These are phyloP conservation scores for Ptychoptera albimana DNA, from an alignment of 2,888 invertebrate species.

Conservation along the genomic window DNA sequence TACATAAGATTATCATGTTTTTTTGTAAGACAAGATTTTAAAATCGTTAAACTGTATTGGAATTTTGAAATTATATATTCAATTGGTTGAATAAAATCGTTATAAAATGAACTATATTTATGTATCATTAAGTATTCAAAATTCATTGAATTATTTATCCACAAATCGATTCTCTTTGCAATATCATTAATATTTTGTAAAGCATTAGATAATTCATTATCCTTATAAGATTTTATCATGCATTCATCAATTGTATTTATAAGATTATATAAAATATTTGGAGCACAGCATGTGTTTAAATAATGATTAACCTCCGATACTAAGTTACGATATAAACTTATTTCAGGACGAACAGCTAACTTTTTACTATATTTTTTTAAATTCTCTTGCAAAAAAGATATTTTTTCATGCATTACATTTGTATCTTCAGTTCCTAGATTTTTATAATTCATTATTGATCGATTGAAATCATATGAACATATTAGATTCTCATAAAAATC, in stretches of 20 bases:
- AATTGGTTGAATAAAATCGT: conserved; percentile 61
- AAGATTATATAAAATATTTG: conserved; percentile 16
- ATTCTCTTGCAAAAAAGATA: conserved; percentile 13
- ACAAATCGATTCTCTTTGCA: conserved; percentile 21
- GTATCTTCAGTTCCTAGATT: conserved; percentile 23
- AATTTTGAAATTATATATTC: conserved; percentile 51
- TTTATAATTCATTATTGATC: conserved; percentile 23
- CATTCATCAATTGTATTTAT: conserved; percentile 11
- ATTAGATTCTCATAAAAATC: conserved; percentile 38
- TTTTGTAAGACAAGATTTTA: conserved; percentile 38
- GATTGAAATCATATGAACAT: conserved; percentile 36
- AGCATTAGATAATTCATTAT: neutral
- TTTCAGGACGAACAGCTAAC: conserved; percentile 23
- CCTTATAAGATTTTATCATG: conserved; percentile 3
- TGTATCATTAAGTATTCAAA: conserved; percentile 28
- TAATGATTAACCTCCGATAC: conserved; percentile 26
- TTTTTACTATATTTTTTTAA: conserved; percentile 21
- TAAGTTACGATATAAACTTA: conserved; percentile 21
- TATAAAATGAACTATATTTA: conserved; percentile 48
- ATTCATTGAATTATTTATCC: conserved; percentile 25
- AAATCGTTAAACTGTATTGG: conserved; percentile 40
- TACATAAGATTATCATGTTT: conserved; percentile 9
- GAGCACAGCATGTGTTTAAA: conserved; percentile 23
- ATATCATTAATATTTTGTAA: conserved; percentile 15
- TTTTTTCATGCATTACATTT: conserved; percentile 13